Percentiles rank a stretch among this genome's conserved stretches.
phyloP scores from a whole-genome alignment of 2,113 vertebrate species.

The Hypocryptadius cinnamomeus region DNA sequence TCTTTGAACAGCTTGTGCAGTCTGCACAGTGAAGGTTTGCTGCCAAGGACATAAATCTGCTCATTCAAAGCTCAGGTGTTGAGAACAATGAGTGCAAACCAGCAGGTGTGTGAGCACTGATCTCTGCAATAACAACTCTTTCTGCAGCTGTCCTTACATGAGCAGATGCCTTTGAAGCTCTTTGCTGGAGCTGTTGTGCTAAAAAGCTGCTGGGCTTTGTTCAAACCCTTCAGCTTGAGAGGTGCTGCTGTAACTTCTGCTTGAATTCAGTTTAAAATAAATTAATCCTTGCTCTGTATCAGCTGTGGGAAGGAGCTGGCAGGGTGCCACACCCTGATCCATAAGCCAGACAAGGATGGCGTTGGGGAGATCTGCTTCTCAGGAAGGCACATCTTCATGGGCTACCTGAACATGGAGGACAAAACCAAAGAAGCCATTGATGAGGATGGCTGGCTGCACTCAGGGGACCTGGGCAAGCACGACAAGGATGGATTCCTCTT shows the following conservation, averaged over 20 bases:
- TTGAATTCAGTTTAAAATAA: neutral
- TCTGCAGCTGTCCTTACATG: neutral
- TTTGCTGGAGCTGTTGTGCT: neutral
- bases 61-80: neutral
- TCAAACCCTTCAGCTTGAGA: neutral
- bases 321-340: constrained; percentile 79
- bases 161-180: neutral
- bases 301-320: constrained; percentile 84
- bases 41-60: neutral
- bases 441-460: constrained; percentile 86
- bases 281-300: neutral
- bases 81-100: neutral
- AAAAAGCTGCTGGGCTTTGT: neutral
- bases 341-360: constrained; percentile 70
- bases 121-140: neutral
- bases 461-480: constrained; percentile 83
- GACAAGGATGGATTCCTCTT: constrained; percentile 82
- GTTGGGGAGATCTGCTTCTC: constrained; percentile 86
- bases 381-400: constrained; percentile 93
- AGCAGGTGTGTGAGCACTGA: neutral
- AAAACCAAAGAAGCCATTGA: constrained; percentile 81
- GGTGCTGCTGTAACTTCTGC: neutral
- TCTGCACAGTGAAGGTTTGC: neutral
- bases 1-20: neutral
- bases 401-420: constrained; percentile 82